Percentiles rank a stretch among this genome's conserved stretches.
phyloP scores from a whole-genome alignment of 2,113 vertebrate genomes.

The Callipepla californica region DNA sequence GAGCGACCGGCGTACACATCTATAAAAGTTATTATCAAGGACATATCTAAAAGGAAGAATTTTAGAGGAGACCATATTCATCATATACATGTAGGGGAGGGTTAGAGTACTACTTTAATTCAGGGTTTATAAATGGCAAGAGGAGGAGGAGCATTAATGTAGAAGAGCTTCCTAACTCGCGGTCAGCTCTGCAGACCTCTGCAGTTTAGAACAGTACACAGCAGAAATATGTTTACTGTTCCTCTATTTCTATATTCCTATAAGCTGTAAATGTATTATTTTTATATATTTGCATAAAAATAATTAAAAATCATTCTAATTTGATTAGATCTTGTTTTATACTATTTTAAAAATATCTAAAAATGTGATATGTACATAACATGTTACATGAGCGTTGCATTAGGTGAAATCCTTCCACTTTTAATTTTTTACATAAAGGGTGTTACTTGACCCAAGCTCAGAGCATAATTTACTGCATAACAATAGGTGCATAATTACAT shows the following conservation, averaged over 20 bases:
- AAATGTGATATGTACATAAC: not conserved
- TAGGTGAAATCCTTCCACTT: slow-evolving; percentile 39
- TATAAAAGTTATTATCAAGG: not conserved
- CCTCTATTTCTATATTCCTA: not conserved
- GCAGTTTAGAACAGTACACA: slow-evolving; percentile 28
- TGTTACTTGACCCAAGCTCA: not conserved
- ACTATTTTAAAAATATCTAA: not conserved
- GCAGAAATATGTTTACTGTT: slow-evolving; percentile 9
- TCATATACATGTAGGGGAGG: not conserved
- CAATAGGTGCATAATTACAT: not conserved
- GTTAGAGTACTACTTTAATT: slow-evolving; percentile 42
- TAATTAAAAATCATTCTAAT: not conserved
- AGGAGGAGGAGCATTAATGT: slow-evolving; percentile 13
- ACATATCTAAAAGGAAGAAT: not conserved
- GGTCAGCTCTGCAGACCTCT: slow-evolving; percentile 50
- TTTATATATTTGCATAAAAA: slow-evolving; percentile 3
- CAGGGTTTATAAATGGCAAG: slow-evolving; percentile 11
- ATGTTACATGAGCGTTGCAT: not conserved
- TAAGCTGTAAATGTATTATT: too few relatives aligned
- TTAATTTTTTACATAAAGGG: slow-evolving; percentile 18
- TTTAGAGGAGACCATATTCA: slow-evolving; percentile 8
- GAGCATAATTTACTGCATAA: not conserved
- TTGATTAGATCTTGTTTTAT: not conserved
- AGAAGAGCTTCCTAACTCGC: slow-evolving; percentile 47
- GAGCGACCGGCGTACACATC: not conserved